A percentile compares a stretch with the other conserved stretches of the same genome.
phyloP scores from a whole-genome alignment of 1,140 invertebrate genomes.

The Neomicropteryx cornuta region DNA sequence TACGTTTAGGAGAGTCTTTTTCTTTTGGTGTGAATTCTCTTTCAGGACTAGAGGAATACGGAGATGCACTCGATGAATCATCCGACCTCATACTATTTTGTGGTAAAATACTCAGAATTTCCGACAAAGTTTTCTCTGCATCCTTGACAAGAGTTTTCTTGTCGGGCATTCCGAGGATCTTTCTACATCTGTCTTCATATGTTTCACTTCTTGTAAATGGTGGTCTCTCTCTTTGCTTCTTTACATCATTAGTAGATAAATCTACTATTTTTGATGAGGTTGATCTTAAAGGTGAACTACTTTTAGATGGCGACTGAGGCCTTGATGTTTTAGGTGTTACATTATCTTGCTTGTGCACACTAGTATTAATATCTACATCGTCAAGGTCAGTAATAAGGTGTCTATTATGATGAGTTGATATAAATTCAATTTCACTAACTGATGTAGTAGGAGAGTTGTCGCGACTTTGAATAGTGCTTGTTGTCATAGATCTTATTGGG shows the following conservation, averaged over 20 bases:
- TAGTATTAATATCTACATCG: slow-evolving; percentile 17
- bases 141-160: slow-evolving; percentile 23
- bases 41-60: slow-evolving; percentile 19
- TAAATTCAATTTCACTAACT: slow-evolving; percentile 37
- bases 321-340: slow-evolving; percentile 41
- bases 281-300: too few relatives aligned
- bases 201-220: slow-evolving; percentile 48
- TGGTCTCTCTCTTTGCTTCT: slow-evolving; percentile 25
- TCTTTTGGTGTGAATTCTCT: slow-evolving; percentile 14
- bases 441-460: slow-evolving; percentile 37
- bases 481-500: background rate
- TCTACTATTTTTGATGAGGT: too few relatives aligned
- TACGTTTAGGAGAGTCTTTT: slow-evolving; percentile 6
- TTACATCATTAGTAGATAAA: slow-evolving; percentile 23
- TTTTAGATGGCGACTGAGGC: too few relatives aligned
- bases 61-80: slow-evolving; percentile 21
- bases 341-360: slow-evolving; percentile 17
- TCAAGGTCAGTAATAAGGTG: slow-evolving; percentile 30
- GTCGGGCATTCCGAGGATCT: slow-evolving; percentile 49
- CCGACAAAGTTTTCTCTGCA: slow-evolving; percentile 15
- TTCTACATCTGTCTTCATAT: slow-evolving; percentile 55
- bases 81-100: slow-evolving; percentile 7
- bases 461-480: slow-evolving; percentile 7
- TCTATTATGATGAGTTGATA: slow-evolving; percentile 21
- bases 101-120: slow-evolving; percentile 15